Conservation (phyloP, 2,888 invertebrate genomes). For the Mesopsocus fuscifrons region DNA sequence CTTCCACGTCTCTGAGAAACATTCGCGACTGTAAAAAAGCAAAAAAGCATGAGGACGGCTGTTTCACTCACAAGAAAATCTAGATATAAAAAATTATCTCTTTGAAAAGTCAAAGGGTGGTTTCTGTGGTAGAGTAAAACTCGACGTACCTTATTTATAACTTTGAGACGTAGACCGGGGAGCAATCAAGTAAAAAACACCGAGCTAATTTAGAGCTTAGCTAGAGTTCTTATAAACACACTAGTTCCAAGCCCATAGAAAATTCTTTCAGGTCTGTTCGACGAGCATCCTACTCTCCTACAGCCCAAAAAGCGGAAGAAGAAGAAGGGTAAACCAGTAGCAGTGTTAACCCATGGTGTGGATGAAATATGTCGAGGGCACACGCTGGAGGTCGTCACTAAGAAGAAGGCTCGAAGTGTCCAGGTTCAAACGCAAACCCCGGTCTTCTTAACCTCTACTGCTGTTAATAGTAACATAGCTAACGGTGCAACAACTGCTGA, state of each 20-base stretch:
- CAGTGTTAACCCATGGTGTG: not conserved
- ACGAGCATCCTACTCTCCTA: constrained; percentile 5
- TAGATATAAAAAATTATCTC: too few species aligned
- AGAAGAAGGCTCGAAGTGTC: not conserved
- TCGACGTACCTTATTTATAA: too few species aligned
- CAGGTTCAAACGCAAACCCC: not conserved
- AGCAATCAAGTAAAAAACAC: too few species aligned
- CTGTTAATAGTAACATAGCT: not conserved
- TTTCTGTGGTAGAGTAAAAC: too few species aligned
- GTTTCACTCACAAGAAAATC: too few species aligned
- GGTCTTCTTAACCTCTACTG: not conserved
- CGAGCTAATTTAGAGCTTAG: too few species aligned
- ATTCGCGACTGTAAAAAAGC: too few species aligned
- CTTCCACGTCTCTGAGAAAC: too few species aligned
- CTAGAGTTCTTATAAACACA: not conserved
- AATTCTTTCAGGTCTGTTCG: constrained; percentile 3
- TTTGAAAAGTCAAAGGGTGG: too few species aligned
- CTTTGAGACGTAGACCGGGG: too few species aligned
- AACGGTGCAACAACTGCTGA: not conserved
- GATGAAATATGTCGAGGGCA: not conserved
- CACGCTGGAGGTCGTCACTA: too few species aligned
- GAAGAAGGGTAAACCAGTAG: not conserved
- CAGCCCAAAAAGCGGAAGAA: constrained; percentile 5
- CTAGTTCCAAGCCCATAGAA: not conserved
- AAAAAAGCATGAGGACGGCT: too few species aligned